These are phyloP conservation scores for Orientallactaga bullata DNA, from an alignment of 2,113 vertebrate species.

Conservation along the genomic window DNA sequence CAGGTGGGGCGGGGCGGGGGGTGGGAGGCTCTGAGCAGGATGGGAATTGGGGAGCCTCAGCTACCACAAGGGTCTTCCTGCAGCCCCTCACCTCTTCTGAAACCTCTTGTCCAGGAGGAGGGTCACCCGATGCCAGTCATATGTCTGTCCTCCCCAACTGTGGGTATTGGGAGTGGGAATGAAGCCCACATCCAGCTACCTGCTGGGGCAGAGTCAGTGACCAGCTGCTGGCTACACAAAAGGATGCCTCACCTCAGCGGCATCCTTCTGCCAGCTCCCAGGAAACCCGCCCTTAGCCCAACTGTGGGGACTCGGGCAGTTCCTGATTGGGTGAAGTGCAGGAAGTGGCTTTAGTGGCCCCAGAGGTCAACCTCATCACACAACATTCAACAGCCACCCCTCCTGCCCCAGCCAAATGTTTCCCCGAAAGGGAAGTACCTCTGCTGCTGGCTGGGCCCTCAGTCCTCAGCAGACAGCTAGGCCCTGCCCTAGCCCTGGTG, in stretches of 20 bases:
- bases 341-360: fast-evolving
- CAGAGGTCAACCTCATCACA: conserved; percentile 51
- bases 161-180: fast-evolving
- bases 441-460: background rate
- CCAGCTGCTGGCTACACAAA: background rate
- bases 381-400: background rate
- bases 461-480: fast-evolving
- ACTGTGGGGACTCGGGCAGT: background rate
- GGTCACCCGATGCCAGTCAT: background rate
- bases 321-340: conserved; percentile 30
- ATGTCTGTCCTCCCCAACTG: background rate
- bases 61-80: background rate
- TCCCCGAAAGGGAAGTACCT: fast-evolving
- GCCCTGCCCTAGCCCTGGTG: too few species aligned
- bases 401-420: background rate
- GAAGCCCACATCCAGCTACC: too few species aligned
- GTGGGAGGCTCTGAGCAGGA: background rate
- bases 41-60: background rate
- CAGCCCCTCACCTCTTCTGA: background rate
- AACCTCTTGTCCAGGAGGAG: background rate
- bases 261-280: conserved; percentile 62
- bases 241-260: background rate
- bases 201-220: background rate
- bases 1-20: too few species aligned
- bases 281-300: background rate